Base-by-base conservation (phyloP, 2,888 invertebrate genomes). In the Ophion ventricosus region DNA sequence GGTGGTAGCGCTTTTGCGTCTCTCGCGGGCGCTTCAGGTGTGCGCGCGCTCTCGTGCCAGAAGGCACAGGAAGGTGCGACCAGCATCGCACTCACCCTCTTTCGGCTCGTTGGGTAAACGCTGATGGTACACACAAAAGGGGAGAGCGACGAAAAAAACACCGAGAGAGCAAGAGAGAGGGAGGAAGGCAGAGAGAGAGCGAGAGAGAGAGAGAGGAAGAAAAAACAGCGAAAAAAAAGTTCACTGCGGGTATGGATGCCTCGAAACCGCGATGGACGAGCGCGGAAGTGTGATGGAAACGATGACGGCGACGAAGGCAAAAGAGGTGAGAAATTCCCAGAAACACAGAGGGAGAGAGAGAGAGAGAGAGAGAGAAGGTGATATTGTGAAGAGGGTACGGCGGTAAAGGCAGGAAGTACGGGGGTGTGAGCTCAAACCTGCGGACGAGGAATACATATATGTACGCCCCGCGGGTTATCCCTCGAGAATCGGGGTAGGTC, bases 61-160 rank as follows among this genome's bases (percentile, higher is more conserved):
- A 84, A 81, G 81, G 78, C 84, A 77, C 49, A 88, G 85, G 86
- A 80, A 88, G 87, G 88, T 84, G 86, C 83, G 80, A 80, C 83
- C 82, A 64, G 35, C 64, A 79, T 82, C 85, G n/a, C n/a, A n/a
- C n/a, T n/a, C n/a, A 29, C n/a, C 76, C 73, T 81, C 82, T 76
- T 63, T 61, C 29, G 23, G 1, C 49, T 26, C 35, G 72, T 77
- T 80, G 74, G 77, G 69, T 84, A 80, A 84, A 80, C 73, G 80
- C 70, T 75, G 66, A 74, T 66, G 81, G 84, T 74, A 83, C 83
- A 88, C 89, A 91, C 90, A 90, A 89, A 90, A 88, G 84, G 67
- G 56, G 43, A 57, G 56, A 84, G 66, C 64, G 70, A 63, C 49
- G 72, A 83, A 79, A 85, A 61, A 66, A 79, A 83, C 69, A 87